Evolutionary conservation across 2,113 vertebrate genomes (phyloP).

Genomic region (Murina feae): DNA sequence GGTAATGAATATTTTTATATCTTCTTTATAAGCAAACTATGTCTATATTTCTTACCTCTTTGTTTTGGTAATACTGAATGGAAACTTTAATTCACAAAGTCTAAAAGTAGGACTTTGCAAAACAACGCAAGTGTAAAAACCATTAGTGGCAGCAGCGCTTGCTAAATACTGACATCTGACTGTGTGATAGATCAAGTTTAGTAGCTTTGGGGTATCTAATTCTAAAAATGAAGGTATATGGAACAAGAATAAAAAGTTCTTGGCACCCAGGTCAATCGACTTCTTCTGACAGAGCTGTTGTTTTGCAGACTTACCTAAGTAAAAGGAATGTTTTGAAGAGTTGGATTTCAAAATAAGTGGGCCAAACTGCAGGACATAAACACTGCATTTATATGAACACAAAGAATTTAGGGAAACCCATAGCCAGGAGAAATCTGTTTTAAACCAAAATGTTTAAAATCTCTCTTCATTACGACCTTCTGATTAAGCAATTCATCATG

Average conservation of each 20-base stretch:
- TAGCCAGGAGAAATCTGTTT: constrained; percentile 53
- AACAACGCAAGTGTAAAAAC: constrained; percentile 64
- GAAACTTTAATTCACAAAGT: constrained; percentile 53
- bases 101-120: constrained; percentile 38
- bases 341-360: constrained; percentile 54
- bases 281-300: background rate
- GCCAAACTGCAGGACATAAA: constrained; percentile 33
- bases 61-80: constrained; percentile 52
- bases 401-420: background rate
- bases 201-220: constrained; percentile 34
- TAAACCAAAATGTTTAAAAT: constrained; percentile 45
- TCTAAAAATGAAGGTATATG: background rate
- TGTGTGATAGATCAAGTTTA: constrained; percentile 28
- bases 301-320: constrained; percentile 49
- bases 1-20: background rate
- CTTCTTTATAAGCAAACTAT: background rate
- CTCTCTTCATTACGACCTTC: background rate
- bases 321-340: constrained; percentile 52
- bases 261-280: background rate
- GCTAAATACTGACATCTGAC: constrained; percentile 40
- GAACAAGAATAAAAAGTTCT: constrained; percentile 51
- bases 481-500: constrained; percentile 64
- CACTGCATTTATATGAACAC: constrained; percentile 47
- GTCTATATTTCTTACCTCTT: constrained; percentile 22
- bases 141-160: constrained; percentile 42